Evolutionary conservation across 2,888 invertebrate species (phyloP), one percentile per base, ranked within the genome.

Genomic region (Pterobdella sp.): DNA sequence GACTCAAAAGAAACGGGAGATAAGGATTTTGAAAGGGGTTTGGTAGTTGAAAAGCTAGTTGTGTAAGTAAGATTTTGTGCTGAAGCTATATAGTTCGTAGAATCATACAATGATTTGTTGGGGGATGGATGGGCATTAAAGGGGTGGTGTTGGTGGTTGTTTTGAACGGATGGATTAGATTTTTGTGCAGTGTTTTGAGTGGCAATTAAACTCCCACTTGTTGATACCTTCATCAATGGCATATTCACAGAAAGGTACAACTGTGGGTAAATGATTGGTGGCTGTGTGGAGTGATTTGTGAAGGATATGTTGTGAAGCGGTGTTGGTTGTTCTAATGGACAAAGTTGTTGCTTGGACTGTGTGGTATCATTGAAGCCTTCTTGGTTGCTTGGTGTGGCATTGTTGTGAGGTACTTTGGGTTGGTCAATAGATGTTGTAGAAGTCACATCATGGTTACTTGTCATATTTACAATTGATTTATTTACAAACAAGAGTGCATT

Each of bases 201-300:
- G 49, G 7, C 22, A 22, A 22, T 42, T 42, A 18, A 18, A 42
- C 10, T 7, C 42, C 7, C 26, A 26, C n/a, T 56, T 56, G 60
- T n/a, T 56, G 60, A n/a, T 26, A 56, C n/a, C 60, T 26, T n/a
- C 60, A 56, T 56, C 60, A 56, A 26, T 22, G 60, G 60, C 60
- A 56, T 56, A n/a, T 26, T 56, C n/a, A 56, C 18, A 22, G 60
- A 26, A 3, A 56, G 60, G 60, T 18, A 56, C 14, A 4, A 56
- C n/a, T 56, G 60, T 4, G 60, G 60, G 60, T 4, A 26, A 7
- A 14, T 14, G n/a, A n/a, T 22, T 14, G 60, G 60, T 4, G 60
- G 60, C 3, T 7, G 60, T n/a, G 4, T 22, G 18, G 60, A 26
- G 26, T 7, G n/a, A 7, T 42, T 42, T 22, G 22, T 42, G 10